phyloP scores from a whole-genome alignment of 2,797 vertebrate genomes.

The Arrhamphus sclerolepis region DNA sequence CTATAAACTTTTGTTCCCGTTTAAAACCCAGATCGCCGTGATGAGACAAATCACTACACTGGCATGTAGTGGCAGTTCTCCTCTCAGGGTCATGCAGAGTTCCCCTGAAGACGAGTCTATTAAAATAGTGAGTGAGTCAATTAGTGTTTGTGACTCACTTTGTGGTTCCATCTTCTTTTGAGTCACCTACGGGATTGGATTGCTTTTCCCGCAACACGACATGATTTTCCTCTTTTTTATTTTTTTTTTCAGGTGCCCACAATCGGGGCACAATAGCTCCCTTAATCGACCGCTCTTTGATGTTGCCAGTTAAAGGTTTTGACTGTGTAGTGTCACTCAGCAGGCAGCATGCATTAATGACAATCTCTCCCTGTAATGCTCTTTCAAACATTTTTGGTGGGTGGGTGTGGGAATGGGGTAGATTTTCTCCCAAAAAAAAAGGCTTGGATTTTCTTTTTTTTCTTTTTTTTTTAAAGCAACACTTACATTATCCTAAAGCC shows the following conservation, averaged over 20 bases:
- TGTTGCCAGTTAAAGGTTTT: conserved; percentile 62
- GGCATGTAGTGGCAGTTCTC: conserved; percentile 32
- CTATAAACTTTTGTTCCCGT: background rate
- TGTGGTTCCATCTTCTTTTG: conserved; percentile 57
- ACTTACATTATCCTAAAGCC: conserved; percentile 39
- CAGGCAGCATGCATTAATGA: conserved; percentile 65
- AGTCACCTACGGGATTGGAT: conserved; percentile 56
- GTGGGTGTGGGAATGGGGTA: background rate
- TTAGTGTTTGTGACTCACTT: conserved; percentile 63
- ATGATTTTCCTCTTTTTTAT: conserved; percentile 48
- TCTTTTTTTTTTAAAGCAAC: background rate
- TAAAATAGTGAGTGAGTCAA: conserved; percentile 53
- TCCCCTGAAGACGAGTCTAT: conserved; percentile 58
- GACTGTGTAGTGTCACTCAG: conserved; percentile 65
- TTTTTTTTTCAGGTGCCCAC: conserved; percentile 34
- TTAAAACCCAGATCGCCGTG: conserved; percentile 29
- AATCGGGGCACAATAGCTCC: conserved; percentile 55
- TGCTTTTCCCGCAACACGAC: conserved; percentile 54
- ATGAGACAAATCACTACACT: conserved; percentile 14
- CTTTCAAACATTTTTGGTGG: conserved; percentile 1
- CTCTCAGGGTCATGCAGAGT: conserved; percentile 60
- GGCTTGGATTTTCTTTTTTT: background rate
- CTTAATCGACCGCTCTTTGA: conserved; percentile 68
- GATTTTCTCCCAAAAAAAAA: conserved; percentile 21
- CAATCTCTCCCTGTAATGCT: conserved; percentile 30